Conservation (phyloP, 2,113 vertebrate genomes). For the Scopus umbretta region DNA sequence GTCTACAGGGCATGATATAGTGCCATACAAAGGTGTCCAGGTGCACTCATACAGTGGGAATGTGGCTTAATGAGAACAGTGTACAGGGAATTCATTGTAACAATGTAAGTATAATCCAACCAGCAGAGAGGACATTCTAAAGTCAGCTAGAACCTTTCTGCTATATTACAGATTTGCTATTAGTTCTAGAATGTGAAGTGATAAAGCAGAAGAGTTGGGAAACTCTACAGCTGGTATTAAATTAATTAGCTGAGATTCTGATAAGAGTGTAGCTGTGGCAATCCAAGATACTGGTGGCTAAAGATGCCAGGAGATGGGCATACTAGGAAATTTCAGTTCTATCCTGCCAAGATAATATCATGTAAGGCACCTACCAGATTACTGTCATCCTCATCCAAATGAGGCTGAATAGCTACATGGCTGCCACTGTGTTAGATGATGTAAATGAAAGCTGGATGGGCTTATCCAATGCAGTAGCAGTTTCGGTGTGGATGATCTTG, state of each 20-base stretch:
- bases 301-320: not conserved
- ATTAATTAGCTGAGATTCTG: not conserved
- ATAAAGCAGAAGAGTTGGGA: not conserved
- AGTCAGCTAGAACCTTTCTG: not conserved
- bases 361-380: not conserved
- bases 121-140: not conserved
- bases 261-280: not conserved
- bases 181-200: not conserved
- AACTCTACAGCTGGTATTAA: not conserved
- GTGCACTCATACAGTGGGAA: not conserved
- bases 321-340: not conserved
- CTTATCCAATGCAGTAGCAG: not conserved
- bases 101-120: not conserved
- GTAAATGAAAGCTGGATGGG: not conserved
- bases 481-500: rapidly evolving
- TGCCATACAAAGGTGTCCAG: not conserved
- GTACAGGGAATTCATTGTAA: not conserved
- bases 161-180: not conserved
- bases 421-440: not conserved
- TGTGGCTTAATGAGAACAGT: not conserved
- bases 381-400: not conserved
- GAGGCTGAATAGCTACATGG: not conserved
- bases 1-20: not conserved
- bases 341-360: not conserved
- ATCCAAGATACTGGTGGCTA: not conserved